Evolutionary conservation across 2,113 vertebrate genomes (phyloP).

Genomic region (Jacana jacana): DNA sequence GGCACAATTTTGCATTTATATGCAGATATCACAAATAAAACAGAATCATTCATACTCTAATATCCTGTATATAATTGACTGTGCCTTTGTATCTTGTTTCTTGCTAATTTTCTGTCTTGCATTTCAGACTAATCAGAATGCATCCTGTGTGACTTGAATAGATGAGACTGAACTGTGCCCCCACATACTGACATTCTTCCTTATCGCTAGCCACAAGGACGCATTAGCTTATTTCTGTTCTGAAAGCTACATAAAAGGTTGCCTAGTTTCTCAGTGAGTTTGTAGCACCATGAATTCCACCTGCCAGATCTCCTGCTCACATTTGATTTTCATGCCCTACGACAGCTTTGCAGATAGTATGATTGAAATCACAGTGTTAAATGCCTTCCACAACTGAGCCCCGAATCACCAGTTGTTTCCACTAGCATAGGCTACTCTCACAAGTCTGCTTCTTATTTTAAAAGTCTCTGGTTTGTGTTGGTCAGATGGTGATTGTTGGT

Average conservation of each 20-base stretch:
- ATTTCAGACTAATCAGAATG: not conserved
- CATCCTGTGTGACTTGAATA: not conserved
- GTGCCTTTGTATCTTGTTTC: constrained; percentile 6
- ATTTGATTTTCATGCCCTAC: not conserved
- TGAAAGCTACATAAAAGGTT: constrained; percentile 3
- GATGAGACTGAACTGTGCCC: not conserved
- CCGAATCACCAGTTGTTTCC: not conserved
- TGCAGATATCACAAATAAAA: not conserved
- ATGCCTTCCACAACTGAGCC: not conserved
- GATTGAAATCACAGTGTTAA: not conserved
- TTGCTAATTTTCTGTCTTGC: constrained; percentile 22
- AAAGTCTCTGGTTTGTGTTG: not conserved
- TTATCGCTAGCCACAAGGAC: not conserved
- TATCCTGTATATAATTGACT: not conserved
- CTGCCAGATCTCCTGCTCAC: not conserved
- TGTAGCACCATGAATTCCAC: constrained; percentile 48
- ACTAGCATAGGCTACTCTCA: not conserved
- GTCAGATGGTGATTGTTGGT: not conserved
- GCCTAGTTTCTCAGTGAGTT: constrained; percentile 12
- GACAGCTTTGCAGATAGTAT: not conserved
- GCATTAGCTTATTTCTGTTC: constrained; percentile 31
- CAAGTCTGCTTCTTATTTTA: constrained; percentile 36
- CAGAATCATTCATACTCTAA: not conserved
- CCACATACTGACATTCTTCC: not conserved
- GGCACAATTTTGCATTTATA: not conserved